phyloP scores from a whole-genome alignment of 2,888 invertebrate species.

The Ochropleura plecta region DNA sequence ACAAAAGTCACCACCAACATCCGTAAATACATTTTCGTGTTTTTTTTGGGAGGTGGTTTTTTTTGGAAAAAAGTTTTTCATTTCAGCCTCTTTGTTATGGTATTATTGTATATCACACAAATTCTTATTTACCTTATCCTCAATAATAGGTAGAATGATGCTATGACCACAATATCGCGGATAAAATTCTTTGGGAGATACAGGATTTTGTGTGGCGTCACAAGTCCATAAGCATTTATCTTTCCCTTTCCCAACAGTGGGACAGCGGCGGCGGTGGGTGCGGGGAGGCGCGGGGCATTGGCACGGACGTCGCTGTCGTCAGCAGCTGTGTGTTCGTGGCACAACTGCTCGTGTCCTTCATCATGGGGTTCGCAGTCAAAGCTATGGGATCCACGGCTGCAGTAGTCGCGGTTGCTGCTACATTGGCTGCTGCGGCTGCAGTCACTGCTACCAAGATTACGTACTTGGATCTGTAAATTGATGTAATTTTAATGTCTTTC shows the following conservation, averaged over 20 bases:
- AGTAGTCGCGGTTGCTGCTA: slow-evolving; percentile 96
- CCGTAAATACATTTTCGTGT: no score
- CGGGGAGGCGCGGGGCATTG: slow-evolving; percentile 95
- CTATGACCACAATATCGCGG: not conserved
- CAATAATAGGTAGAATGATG: not conserved
- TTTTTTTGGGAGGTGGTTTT: no score
- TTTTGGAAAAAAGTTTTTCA: no score
- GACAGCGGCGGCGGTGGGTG: slow-evolving; percentile 85
- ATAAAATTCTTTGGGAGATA: not conserved
- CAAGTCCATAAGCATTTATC: not conserved
- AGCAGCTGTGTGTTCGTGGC: slow-evolving; percentile 99
- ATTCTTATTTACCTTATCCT: no score
- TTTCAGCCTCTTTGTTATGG: no score
- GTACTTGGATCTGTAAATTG: not conserved
- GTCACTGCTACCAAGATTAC: slow-evolving; percentile 4
- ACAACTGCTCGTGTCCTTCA: slow-evolving; percentile 96
- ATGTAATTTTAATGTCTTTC: not conserved
- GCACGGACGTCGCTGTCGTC: slow-evolving; percentile 98
- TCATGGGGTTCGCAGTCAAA: slow-evolving; percentile 96
- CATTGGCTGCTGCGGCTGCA: slow-evolving; percentile 95
- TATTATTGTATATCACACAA: no score
- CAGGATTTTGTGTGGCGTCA: not conserved
- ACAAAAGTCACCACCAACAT: no score
- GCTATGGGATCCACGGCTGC: slow-evolving; percentile 96
- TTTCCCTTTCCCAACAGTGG: slow-evolving; percentile 75